Conservation (phyloP, 2,888 invertebrate genomes). For the Cephus sareptanus region DNA sequence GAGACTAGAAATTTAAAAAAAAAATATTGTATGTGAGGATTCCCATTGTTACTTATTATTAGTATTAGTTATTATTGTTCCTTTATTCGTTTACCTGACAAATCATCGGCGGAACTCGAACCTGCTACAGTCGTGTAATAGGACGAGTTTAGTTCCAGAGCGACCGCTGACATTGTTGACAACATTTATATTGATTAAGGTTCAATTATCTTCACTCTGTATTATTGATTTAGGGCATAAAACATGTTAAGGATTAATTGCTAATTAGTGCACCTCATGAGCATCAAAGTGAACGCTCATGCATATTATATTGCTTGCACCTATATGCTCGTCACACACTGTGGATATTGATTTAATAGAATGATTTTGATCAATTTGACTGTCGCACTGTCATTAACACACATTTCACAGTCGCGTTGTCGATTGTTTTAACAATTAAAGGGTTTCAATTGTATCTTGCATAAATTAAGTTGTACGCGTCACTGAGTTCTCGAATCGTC, state of each 20-base stretch:
- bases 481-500: background rate
- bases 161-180: conserved; percentile 53
- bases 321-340: background rate
- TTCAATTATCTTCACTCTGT: background rate
- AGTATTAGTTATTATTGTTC: background rate
- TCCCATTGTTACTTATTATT: background rate
- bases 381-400: background rate
- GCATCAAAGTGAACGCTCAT: background rate
- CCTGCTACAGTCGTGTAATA: conserved; percentile 54
- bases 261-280: background rate
- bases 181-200: conserved; percentile 35
- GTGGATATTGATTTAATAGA: background rate
- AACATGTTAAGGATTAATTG: background rate
- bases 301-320: background rate
- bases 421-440: background rate
- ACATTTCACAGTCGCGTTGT: background rate
- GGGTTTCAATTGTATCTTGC: background rate
- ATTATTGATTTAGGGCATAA: background rate
- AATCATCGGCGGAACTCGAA: conserved; percentile 43
- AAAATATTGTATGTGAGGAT: background rate
- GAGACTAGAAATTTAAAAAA: conserved; percentile 34
- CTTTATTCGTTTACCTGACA: conserved; percentile 45
- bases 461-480: background rate
- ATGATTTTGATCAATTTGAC: background rate
- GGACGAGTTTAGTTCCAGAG: conserved; percentile 52